phyloP scores from a whole-genome alignment of 2,113 vertebrate genomes.

The Cyprinodon brontotheroides region DNA sequence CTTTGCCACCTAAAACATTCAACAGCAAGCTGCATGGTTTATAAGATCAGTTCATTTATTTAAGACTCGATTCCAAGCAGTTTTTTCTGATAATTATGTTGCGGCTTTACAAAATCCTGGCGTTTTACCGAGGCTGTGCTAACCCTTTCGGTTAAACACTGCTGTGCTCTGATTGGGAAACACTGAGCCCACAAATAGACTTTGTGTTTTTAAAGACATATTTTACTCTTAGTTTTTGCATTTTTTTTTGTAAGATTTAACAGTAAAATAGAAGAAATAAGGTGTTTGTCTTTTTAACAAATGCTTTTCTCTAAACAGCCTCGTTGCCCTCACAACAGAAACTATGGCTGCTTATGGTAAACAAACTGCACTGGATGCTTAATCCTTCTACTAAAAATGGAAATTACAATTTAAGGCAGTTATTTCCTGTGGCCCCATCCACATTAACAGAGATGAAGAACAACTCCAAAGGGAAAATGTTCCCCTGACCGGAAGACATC shows the following conservation, averaged over 20 bases:
- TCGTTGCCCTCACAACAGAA: neutral
- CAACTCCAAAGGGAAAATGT: neutral
- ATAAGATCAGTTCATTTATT: neutral
- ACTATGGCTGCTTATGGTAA: neutral
- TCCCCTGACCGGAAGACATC: neutral
- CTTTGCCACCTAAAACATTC: neutral
- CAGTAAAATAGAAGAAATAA: neutral
- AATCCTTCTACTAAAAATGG: neutral
- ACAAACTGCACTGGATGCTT: neutral
- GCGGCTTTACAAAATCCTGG: neutral
- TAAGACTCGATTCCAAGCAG: too few species aligned
- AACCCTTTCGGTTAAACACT: neutral
- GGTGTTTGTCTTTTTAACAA: neutral
- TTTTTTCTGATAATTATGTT: too few species aligned
- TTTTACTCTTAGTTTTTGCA: neutral
- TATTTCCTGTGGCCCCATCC: neutral
- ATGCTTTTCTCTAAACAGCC: neutral
- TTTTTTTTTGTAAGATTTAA: neutral
- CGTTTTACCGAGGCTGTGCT: neutral
- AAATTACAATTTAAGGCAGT: slow-evolving; percentile 38
- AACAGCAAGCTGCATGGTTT: too few species aligned
- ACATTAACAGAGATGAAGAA: neutral
- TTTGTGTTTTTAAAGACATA: neutral
- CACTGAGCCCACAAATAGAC: too few species aligned
- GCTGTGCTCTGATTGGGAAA: neutral